Percentiles rank a stretch among this genome's conserved stretches.
Conservation (phyloP, 37 sponge, comb jelly and placozoan genomes). For the Petrosia ficiformis region DNA sequence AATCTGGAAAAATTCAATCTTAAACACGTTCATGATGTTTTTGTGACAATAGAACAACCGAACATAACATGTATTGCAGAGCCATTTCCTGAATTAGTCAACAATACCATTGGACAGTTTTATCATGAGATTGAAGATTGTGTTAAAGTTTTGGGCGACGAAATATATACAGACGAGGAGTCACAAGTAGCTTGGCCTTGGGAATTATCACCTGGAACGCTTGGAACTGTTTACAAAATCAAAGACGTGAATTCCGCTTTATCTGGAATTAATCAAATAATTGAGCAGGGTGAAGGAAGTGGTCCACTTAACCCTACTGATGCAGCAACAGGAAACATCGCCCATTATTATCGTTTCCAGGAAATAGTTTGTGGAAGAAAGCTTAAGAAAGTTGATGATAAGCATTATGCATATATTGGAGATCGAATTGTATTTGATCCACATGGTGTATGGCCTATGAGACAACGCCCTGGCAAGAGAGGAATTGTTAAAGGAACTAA, state of each 20-base stretch:
- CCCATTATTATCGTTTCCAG: conserved; percentile 53
- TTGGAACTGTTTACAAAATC: conserved; percentile 1
- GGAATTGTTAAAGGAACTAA: neutral
- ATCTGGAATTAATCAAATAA: conserved; percentile 22
- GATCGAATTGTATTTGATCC: conserved; percentile 16
- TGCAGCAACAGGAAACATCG: neutral
- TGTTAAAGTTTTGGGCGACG: conserved; percentile 17
- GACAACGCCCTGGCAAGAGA: conserved; percentile 22
- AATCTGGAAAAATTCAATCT: conserved; percentile 22
- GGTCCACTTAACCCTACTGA: conserved; percentile 24
- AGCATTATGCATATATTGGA: conserved; percentile 18
- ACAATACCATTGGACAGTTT: conserved; percentile 59
- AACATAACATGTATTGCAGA: neutral
- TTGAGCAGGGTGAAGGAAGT: conserved; percentile 60
- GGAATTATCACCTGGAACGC: neutral
- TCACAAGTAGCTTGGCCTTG: conserved; percentile 40
- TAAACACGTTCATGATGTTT: conserved; percentile 30
- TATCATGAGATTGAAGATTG: conserved; percentile 46
- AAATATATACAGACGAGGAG: neutral
- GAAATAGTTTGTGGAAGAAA: conserved; percentile 36
- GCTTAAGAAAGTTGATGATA: neutral
- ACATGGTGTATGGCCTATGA: conserved; percentile 62
- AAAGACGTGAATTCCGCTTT: conserved; percentile 12
- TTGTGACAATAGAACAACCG: conserved; percentile 42
- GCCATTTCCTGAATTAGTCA: neutral